Evolutionary conservation across 2,888 invertebrate genomes (phyloP).

Genomic region (Tethea ocularis): DNA sequence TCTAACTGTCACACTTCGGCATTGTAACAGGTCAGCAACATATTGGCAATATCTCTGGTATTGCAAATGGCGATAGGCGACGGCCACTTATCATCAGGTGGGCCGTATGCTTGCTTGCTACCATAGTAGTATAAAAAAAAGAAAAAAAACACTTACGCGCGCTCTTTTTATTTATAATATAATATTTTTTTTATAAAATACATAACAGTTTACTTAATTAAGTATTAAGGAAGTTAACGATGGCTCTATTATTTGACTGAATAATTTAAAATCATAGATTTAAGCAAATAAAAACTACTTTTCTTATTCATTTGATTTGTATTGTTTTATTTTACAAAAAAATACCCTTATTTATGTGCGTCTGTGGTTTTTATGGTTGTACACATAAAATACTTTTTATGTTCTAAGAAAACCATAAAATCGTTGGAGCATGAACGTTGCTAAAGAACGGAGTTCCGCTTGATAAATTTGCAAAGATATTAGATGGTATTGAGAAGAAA

Average conservation of each 20-base stretch:
- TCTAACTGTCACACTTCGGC: no score
- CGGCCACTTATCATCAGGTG: no score
- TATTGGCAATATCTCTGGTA: no score
- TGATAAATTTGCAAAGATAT: constrained; percentile 35
- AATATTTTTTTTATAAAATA: no score
- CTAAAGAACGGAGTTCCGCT: constrained; percentile 25
- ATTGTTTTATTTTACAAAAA: constrained; percentile 1
- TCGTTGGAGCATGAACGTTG: constrained; percentile 30
- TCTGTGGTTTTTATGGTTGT: constrained; percentile 14
- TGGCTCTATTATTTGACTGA: not conserved
- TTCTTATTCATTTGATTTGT: not conserved
- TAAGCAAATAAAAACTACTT: not conserved
- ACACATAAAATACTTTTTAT: constrained; percentile 31
- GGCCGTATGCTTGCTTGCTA: no score
- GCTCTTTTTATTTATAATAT: no score
- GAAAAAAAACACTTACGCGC: no score
- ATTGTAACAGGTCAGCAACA: no score
- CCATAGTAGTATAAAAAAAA: no score
- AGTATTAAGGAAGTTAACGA: no score
- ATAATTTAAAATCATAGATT: not conserved
- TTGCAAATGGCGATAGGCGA: no score
- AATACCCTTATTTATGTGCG: not conserved
- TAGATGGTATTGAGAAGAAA: constrained; percentile 20
- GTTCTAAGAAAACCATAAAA: constrained; percentile 37
- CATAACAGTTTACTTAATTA: no score